Conservation (phyloP, 2,113 vertebrate genomes). For the Otocyon megalotis region DNA sequence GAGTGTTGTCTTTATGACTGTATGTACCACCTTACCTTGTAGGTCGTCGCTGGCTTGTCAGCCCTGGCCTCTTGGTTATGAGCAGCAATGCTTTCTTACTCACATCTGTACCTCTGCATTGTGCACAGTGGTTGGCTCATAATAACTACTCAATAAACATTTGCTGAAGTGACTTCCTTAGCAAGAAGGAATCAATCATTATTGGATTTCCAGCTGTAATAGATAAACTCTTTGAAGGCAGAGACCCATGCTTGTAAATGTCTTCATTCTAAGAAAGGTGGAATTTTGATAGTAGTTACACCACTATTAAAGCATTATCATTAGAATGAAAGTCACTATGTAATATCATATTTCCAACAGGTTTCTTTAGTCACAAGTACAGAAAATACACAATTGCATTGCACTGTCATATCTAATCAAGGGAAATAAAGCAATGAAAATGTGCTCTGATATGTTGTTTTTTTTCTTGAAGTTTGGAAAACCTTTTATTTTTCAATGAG, state of each 20-base stretch:
- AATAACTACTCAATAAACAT: neutral
- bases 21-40: neutral
- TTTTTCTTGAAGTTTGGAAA: slow-evolving; percentile 35
- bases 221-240: slow-evolving; percentile 10
- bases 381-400: slow-evolving; percentile 11
- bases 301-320: slow-evolving; percentile 34
- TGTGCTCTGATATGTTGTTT: neutral
- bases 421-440: slow-evolving; percentile 17
- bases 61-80: neutral
- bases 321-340: neutral
- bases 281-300: neutral
- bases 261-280: neutral
- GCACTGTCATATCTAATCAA: slow-evolving; percentile 3
- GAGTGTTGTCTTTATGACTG: neutral
- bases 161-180: neutral
- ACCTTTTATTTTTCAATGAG: slow-evolving; percentile 31
- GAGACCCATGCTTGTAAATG: neutral
- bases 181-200: neutral
- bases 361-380: neutral
- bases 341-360: slow-evolving; percentile 48
- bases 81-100: neutral
- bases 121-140: neutral
- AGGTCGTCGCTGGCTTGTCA: neutral
- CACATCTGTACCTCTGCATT: neutral
- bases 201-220: neutral